Conservation (phyloP, 2,113 vertebrate genomes). For the Prinia subflava region DNA sequence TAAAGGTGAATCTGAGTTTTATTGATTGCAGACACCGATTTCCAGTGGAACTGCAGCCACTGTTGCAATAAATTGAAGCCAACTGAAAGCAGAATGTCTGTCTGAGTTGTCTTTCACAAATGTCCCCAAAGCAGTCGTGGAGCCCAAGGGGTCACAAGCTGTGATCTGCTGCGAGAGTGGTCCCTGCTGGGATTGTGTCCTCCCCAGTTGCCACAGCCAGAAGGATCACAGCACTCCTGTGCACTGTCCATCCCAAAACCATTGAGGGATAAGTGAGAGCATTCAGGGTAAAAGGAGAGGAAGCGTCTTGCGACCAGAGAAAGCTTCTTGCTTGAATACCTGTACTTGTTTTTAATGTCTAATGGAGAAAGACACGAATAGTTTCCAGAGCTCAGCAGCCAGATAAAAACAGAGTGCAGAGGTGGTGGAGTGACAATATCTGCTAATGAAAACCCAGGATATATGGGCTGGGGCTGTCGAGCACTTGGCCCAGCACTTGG, state of each 20-base stretch:
- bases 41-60: neutral
- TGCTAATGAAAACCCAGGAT: conserved; percentile 25
- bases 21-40: neutral
- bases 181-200: rapidly evolving
- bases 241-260: neutral
- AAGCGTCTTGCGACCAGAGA: neutral
- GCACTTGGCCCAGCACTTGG: neutral
- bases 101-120: neutral
- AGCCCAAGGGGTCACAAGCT: neutral
- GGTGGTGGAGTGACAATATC: neutral
- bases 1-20: neutral
- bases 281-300: neutral
- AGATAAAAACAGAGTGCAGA: neutral
- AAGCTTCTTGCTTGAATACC: rapidly evolving
- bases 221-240: neutral
- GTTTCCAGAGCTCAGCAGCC: neutral
- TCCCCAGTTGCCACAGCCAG: rapidly evolving
- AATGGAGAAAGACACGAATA: neutral
- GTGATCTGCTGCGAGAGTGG: neutral
- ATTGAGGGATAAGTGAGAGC: neutral
- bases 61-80: neutral
- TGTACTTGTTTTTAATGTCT: neutral
- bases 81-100: neutral
- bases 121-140: neutral
- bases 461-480: neutral